Evolutionary conservation across 2,888 invertebrate species (phyloP).

Genomic region (Drosophila acutilabella): DNA sequence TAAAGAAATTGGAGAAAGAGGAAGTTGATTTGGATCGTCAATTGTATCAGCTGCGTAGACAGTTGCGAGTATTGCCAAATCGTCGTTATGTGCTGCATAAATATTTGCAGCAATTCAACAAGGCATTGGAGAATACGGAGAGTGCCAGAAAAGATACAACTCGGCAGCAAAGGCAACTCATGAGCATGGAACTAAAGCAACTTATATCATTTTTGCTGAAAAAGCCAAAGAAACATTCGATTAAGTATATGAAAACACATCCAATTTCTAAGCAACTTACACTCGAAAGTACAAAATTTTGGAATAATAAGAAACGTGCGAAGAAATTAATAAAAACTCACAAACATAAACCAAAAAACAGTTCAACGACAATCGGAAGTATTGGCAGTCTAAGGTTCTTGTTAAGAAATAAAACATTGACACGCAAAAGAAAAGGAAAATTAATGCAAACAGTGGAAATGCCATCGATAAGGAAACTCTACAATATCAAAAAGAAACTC

Average conservation of each 20-base stretch:
- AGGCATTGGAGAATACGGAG: background rate
- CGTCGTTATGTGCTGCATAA: slow-evolving; percentile 8
- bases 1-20: slow-evolving; percentile 10
- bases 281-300: background rate
- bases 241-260: background rate
- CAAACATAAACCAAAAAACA: background rate
- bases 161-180: background rate
- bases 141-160: background rate
- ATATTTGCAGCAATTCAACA: slow-evolving; percentile 8
- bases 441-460: background rate
- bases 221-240: background rate
- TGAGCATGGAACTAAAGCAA: background rate
- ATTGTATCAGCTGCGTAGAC: slow-evolving; percentile 26
- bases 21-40: slow-evolving; percentile 12
- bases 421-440: background rate
- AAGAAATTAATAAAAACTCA: background rate
- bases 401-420: background rate
- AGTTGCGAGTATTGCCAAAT: slow-evolving; percentile 9
- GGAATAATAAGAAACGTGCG: too few species aligned
- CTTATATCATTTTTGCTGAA: background rate
- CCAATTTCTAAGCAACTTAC: background rate
- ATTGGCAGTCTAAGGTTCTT: background rate
- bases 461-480: background rate
- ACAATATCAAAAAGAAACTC: background rate
- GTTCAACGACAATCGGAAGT: background rate